Percentiles rank a stretch among this genome's conserved stretches.
phyloP scores from a whole-genome alignment of 2,113 vertebrate genomes.

The Serilophus lunatus region DNA sequence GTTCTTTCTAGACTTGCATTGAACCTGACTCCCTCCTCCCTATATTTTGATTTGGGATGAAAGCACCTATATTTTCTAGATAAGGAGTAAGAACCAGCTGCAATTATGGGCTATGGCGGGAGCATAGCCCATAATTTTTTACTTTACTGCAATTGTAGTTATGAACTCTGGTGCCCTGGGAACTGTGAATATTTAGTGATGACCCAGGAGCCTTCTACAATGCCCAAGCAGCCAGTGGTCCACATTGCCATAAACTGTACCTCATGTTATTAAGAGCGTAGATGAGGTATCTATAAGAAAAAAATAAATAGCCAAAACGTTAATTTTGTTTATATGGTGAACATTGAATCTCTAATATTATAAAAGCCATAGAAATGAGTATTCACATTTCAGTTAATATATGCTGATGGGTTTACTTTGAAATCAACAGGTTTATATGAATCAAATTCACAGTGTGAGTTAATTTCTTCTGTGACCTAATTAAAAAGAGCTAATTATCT shows the following conservation, averaged over 20 bases:
- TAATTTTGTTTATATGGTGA: neutral
- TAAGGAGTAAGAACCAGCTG: neutral
- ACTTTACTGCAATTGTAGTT: neutral
- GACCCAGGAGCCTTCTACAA: neutral
- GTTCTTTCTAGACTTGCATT: neutral
- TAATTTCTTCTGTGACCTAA: neutral
- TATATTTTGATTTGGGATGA: neutral
- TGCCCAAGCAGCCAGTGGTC: accelerated
- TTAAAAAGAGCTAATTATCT: neutral
- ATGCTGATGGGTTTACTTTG: neutral
- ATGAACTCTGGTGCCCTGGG: neutral
- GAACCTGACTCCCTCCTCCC: neutral
- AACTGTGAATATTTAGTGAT: neutral
- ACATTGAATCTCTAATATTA: neutral
- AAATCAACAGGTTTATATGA: neutral
- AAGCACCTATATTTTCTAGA: neutral
- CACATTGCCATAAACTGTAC: neutral
- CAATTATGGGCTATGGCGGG: neutral
- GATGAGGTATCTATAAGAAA: neutral
- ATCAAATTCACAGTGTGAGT: neutral
- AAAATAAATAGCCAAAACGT: neutral
- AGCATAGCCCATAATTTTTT: too few species aligned
- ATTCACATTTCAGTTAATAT: neutral
- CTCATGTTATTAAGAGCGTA: neutral
- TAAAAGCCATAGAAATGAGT: neutral